Conservation (phyloP, 1,140 invertebrate species). For the Diachasmimorpha longicaudata region DNA sequence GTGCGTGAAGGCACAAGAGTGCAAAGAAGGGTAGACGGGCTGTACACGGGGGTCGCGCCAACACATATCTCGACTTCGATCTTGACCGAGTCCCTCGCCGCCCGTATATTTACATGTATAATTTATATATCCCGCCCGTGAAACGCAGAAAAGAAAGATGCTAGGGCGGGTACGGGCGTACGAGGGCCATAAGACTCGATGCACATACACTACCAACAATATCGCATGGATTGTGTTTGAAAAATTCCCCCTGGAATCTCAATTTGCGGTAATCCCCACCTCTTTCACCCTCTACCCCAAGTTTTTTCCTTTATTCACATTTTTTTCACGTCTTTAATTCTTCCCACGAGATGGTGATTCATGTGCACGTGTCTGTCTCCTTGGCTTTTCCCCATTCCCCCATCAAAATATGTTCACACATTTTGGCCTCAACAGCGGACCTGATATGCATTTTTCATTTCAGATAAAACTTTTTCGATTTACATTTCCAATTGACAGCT, state of each 20-base stretch:
- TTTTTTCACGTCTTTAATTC: slow-evolving; percentile 2
- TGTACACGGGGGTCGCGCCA: slow-evolving; percentile 48
- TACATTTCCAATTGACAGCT: neutral
- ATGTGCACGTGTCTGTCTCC: neutral
- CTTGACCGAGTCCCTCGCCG: slow-evolving; percentile 37
- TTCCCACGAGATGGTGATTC: neutral
- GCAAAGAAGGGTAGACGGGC: slow-evolving; percentile 9
- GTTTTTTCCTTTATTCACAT: neutral
- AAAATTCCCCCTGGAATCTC: slow-evolving; percentile 18
- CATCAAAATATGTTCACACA: neutral
- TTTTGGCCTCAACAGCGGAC: neutral
- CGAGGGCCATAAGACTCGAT: slow-evolving; percentile 22
- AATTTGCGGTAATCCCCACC: slow-evolving; percentile 9
- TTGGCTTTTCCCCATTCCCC: neutral
- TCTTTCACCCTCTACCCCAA: neutral
- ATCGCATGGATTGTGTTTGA: neutral
- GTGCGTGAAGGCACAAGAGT: neutral
- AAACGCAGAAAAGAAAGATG: slow-evolving; percentile 12
- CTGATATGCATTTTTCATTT: neutral
- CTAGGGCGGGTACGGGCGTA: slow-evolving; percentile 3
- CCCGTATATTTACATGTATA: slow-evolving; percentile 60
- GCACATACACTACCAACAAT: slow-evolving; percentile 7
- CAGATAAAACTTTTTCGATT: neutral
- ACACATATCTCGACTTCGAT: slow-evolving; percentile 55
- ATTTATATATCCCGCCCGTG: slow-evolving; percentile 54